Base-by-base conservation (phyloP, 2,888 invertebrate species). In the Alsophila aescularia region DNA sequence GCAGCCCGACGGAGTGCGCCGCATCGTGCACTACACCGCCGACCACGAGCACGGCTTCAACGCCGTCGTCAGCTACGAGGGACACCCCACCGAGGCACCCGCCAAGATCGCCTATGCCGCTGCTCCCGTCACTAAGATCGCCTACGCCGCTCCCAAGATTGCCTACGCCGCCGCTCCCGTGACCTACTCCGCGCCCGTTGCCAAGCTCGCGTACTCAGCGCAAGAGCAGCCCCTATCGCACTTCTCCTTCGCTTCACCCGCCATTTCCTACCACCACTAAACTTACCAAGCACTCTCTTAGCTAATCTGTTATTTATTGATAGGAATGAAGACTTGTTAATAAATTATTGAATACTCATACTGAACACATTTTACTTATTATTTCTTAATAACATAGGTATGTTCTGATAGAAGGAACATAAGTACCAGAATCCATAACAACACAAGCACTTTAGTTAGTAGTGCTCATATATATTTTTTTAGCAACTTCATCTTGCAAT, bases 21-120 rank as follows among this genome's bases (percentile, higher is more conserved):
- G 91, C 63, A 82, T 90, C 57, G 91, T 91, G 5, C 88, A 90
- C 54, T 91, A 91, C 81, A 82, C 86, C 69, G 72, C 90, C 15
- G 90, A 90, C 72, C 77, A 81, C 48, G 81, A 72, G 54, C 69
- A 85, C 70, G 92, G 92, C 37, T 92, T 91, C 81, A 90, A 87
- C 76, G 91, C 92, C 24, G 72, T 77, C 52, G 91, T 91, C 13
- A 84, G 84, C 41, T 89, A 90, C 69, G 90, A 92, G 62, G 88
- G 90, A 12, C 81, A 83, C 45, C 84, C 87, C 36, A 65, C 76
- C 61, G 70, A 73, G 9, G 67, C 70, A 31, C 42, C 58, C 37
- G 55, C 53, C 31, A 44, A 53, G 47, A 65, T 72, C n/a, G 67
- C 74, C 48, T 74, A 78, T 51, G 66, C 73, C 14, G 50, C 61